Conservation (phyloP, 2,113 vertebrate genomes). For the Calyptomena viridis region DNA sequence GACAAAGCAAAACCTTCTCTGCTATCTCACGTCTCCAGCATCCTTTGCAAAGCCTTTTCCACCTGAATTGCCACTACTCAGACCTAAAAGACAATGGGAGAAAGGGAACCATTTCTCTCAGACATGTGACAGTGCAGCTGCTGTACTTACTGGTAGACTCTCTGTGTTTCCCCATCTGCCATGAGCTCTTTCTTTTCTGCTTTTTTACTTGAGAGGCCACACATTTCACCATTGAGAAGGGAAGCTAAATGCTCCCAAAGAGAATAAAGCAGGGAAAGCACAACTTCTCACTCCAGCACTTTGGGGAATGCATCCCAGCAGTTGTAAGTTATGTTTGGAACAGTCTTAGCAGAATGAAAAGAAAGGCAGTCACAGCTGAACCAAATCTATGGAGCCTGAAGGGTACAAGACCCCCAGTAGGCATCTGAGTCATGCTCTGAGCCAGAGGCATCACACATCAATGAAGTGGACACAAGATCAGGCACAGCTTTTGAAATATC, state of each 20-base stretch:
- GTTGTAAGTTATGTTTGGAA: background rate
- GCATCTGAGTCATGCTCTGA: background rate
- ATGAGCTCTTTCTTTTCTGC: background rate
- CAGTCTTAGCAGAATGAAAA: background rate
- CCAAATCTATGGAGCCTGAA: background rate
- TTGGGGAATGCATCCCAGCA: background rate
- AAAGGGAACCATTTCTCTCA: background rate
- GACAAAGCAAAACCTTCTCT: background rate
- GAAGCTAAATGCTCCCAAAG: background rate
- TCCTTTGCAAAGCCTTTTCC: background rate
- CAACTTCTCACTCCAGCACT: background rate
- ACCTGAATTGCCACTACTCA: background rate
- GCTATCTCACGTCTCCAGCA: background rate
- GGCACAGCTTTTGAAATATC: background rate
- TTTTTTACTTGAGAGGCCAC: background rate
- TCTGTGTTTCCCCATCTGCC: fast-evolving
- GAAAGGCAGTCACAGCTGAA: background rate
- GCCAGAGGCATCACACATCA: background rate
- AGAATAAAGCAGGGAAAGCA: background rate
- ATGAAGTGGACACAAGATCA: background rate
- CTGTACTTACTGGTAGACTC: background rate
- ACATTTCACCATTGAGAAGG: background rate
- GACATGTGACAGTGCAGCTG: background rate
- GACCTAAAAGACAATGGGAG: background rate
- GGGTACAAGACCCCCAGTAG: background rate